These are phyloP conservation scores for Martes martes DNA, from an alignment of 2,113 vertebrate genomes.

Conservation along the genomic window DNA sequence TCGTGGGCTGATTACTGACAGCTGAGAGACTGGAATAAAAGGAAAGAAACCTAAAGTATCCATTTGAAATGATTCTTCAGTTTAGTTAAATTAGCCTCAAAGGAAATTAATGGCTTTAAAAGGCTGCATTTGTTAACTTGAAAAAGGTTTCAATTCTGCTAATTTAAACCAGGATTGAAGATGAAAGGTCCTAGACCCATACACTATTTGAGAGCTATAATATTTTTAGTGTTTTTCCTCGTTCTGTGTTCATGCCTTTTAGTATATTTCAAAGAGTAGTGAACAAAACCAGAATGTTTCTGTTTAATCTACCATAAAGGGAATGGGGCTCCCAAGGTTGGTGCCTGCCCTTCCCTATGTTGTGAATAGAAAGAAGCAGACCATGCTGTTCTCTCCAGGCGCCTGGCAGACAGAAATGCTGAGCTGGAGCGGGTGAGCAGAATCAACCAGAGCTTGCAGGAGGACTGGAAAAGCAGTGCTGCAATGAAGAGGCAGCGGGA, in stretches of 20 bases:
- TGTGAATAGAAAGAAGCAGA: neutral
- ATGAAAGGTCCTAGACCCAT: neutral
- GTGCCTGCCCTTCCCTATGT: neutral
- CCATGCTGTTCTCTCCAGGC: slow-evolving; percentile 67
- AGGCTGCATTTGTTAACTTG: slow-evolving; percentile 5
- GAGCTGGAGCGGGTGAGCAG: slow-evolving; percentile 75
- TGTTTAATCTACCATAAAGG: neutral
- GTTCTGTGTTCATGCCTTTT: neutral
- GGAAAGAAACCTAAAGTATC: neutral
- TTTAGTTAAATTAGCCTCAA: slow-evolving; percentile 30
- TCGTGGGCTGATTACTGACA: neutral
- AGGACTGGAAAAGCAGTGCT: slow-evolving; percentile 81
- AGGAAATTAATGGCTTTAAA: slow-evolving; percentile 27
- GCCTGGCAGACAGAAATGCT: slow-evolving; percentile 69
- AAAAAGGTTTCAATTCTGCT: neutral
- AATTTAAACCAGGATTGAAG: slow-evolving; percentile 4
- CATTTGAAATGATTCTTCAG: slow-evolving; percentile 10
- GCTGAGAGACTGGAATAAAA: neutral
- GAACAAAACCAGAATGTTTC: slow-evolving; percentile 19
- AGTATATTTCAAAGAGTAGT: neutral
- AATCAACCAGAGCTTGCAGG: slow-evolving; percentile 79
- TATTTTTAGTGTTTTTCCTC: neutral
- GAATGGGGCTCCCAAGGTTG: neutral
- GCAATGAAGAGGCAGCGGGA: slow-evolving; percentile 82
- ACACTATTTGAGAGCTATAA: neutral